Evolutionary conservation across 2,888 invertebrate genomes (phyloP).

Genomic region (Phymatocera aterrima): DNA sequence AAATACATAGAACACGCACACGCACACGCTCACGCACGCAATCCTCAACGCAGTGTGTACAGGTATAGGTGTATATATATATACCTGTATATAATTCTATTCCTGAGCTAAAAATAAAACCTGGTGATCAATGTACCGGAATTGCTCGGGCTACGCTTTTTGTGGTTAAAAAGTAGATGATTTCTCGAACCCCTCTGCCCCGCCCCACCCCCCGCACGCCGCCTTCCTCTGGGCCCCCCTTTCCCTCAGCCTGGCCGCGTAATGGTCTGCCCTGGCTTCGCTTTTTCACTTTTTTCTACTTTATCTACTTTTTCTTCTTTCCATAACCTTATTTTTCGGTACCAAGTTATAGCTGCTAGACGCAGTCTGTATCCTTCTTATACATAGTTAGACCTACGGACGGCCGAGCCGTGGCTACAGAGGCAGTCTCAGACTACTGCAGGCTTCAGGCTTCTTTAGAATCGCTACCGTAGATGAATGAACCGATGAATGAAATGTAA

Average conservation of each 20-base stretch:
- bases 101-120: constrained; percentile 59
- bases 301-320: not conserved
- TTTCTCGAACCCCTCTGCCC: constrained; percentile 66
- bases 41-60: too few relatives aligned
- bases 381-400: too few relatives aligned
- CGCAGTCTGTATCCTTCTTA: not conserved
- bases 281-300: constrained; percentile 60
- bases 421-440: too few relatives aligned
- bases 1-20: too few relatives aligned
- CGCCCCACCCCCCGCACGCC: too few relatives aligned
- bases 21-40: too few relatives aligned
- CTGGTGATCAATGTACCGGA: constrained; percentile 60
- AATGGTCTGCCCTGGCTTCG: constrained; percentile 62
- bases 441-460: constrained; percentile 43
- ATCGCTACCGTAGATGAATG: constrained; percentile 65
- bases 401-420: too few relatives aligned
- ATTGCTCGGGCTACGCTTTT: constrained; percentile 70
- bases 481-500: constrained; percentile 69
- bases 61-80: too few relatives aligned
- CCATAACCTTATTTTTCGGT: constrained; percentile 5
- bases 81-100: not conserved
- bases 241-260: too few relatives aligned
- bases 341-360: not conserved
- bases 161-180: constrained; percentile 65
- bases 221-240: too few relatives aligned